phyloP scores from a whole-genome alignment of 2,113 vertebrate genomes.

The Gracilinanus agilis region DNA sequence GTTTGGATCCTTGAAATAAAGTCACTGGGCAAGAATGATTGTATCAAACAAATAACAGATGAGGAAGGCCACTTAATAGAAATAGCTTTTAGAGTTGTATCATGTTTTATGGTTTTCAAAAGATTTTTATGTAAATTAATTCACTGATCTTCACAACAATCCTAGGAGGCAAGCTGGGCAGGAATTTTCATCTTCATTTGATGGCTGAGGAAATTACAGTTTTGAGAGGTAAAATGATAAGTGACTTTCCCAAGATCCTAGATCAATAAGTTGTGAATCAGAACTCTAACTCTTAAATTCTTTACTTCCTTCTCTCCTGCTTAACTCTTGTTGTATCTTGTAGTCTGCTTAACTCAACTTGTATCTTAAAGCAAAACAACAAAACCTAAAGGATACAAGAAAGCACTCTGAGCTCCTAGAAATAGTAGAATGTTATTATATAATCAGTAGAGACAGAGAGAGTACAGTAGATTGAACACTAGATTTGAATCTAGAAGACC shows the following conservation, averaged over 20 bases:
- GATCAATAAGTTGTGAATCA: neutral
- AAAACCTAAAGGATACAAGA: neutral
- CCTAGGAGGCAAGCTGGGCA: slow-evolving; percentile 6
- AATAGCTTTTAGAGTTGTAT: neutral
- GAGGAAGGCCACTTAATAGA: neutral
- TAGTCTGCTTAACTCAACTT: neutral
- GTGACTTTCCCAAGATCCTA: neutral
- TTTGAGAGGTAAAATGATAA: neutral
- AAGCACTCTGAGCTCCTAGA: neutral
- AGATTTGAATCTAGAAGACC: neutral
- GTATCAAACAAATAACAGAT: neutral
- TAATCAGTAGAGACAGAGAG: neutral
- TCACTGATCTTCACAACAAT: slow-evolving; percentile 8
- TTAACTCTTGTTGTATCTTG: no score
- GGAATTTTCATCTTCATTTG: neutral
- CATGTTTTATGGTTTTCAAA: neutral
- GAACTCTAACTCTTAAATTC: neutral
- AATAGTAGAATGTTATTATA: neutral
- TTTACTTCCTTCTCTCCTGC: accelerated
- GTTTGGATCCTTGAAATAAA: neutral
- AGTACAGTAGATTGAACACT: neutral
- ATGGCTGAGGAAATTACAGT: neutral
- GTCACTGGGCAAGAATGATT: neutral
- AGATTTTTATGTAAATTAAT: neutral
- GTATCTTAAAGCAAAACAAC: neutral